Evolutionary conservation across 1,140 invertebrate species (phyloP).

Genomic region (Neodiprion lecontei): DNA sequence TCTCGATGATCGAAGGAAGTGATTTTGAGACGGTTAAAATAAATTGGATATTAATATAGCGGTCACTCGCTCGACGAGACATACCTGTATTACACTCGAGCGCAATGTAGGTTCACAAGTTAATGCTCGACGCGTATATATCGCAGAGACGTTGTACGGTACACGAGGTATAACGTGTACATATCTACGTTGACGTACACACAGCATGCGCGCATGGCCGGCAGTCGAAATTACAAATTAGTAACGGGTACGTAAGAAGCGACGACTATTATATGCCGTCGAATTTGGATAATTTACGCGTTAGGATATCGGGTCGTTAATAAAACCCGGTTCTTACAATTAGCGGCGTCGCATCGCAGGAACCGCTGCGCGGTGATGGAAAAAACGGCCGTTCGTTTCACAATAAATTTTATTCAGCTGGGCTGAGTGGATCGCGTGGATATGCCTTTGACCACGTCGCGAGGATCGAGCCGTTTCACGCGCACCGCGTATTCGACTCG

Average conservation of each 20-base stretch:
- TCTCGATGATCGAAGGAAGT: not conserved
- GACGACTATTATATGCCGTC: not conserved
- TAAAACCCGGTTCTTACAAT: slow-evolving; percentile 5
- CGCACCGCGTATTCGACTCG: too few relatives aligned
- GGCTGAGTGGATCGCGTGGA: too few relatives aligned
- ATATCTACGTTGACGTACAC: too few relatives aligned
- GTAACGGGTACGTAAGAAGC: not conserved
- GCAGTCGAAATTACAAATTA: not conserved
- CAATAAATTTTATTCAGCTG: not conserved
- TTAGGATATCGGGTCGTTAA: slow-evolving; percentile 3
- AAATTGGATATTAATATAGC: slow-evolving; percentile 5
- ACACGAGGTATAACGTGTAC: too few relatives aligned
- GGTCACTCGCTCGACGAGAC: not conserved
- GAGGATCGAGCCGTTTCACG: too few relatives aligned
- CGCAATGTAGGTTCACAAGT: too few relatives aligned
- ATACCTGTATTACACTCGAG: too few relatives aligned
- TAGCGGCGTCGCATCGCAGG: not conserved
- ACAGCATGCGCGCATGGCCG: too few relatives aligned
- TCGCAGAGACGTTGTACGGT: too few relatives aligned
- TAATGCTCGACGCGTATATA: too few relatives aligned
- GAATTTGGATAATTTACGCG: slow-evolving; percentile 1
- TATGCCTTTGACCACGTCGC: too few relatives aligned
- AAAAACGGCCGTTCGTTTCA: slow-evolving; percentile 4
- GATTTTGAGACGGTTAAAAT: not conserved
- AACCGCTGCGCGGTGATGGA: not conserved